Evolutionary conservation across 1,140 invertebrate genomes (phyloP).

Genomic region (Formica exsecta): DNA sequence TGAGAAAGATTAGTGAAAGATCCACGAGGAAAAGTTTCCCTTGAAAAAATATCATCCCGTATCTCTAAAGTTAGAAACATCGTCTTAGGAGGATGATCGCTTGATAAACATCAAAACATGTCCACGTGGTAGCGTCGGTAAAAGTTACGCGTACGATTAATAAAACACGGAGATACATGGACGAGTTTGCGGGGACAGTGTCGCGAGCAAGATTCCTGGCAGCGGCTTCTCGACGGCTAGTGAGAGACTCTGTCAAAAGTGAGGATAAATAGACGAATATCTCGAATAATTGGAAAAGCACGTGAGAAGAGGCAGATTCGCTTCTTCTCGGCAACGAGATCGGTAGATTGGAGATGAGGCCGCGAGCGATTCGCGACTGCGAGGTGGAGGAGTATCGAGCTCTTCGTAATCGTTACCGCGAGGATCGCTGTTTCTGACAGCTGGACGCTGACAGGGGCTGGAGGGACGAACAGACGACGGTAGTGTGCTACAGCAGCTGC

Average conservation of each 20-base stretch:
- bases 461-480: constrained; percentile 81
- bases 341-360: constrained; percentile 81
- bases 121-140: background rate
- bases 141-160: constrained; percentile 29
- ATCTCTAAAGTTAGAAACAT: background rate
- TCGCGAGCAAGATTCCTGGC: constrained; percentile 11
- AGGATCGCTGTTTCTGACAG: constrained; percentile 82
- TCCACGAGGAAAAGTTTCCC: background rate
- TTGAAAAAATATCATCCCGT: background rate
- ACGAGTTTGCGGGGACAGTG: background rate
- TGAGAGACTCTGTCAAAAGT: constrained; percentile 22
- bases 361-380: constrained; percentile 81
- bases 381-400: constrained; percentile 83
- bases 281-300: background rate
- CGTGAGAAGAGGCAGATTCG: background rate
- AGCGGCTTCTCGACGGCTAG: background rate
- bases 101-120: background rate
- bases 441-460: constrained; percentile 72
- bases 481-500: constrained; percentile 85
- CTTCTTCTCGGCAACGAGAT: constrained; percentile 32
- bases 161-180: background rate
- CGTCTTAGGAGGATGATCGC: background rate
- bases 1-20: background rate
- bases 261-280: constrained; percentile 13
- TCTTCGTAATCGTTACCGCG: constrained; percentile 71